Base-by-base conservation (phyloP, 2,888 invertebrate genomes). In the Lymantria monacha region DNA sequence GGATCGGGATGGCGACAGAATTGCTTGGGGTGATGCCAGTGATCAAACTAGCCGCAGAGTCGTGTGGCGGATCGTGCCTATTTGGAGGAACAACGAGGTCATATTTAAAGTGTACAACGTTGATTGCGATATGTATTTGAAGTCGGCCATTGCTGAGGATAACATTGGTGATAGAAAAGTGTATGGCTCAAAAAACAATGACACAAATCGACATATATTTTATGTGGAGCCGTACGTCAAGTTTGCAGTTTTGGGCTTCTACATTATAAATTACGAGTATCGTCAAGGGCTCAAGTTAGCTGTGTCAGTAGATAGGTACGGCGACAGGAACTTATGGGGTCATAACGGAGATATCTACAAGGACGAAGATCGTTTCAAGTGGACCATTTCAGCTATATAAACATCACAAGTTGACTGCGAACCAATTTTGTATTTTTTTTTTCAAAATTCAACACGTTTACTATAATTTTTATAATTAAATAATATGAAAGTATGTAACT, bases 61-160 rank as follows among this genome's bases (percentile, higher is more conserved):
- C 0, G 57, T 52, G 37, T 81, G 81, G 81, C 65, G 62, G 41
- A 30, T 80, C 0, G 45, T 56, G 9, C 69, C 81, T 0, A 22
- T 64, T 8, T 69, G 66, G 66, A 55, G 61, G 1, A 55, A 69
- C 31, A 54, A 69, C 41, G 53, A 56, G 8, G 55, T 77, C 0
- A 46, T 49, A 0, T 79, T 78, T 43, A 70, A 72, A 57, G 49
- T 81, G 12, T 42, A 30, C n/a, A 42, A 42, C 9, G 7, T n/a
- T 30, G 30, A 42, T 30, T 22, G 42, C n/a, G 30, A 42, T 5
- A 42, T 22, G 30, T 42, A 30, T 42, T 42, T 42, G 9, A 42
- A 30, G 30, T 22, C 79, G 7, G 73, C 66, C 43, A 58, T 14
- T 0, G 55, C 52, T 14, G 50, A 48, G 2, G 66, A 68, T 33